Evolutionary conservation across 1,140 invertebrate genomes (phyloP), one percentile per base, ranked within the genome.

Genomic region (Archivesica marissinica): DNA sequence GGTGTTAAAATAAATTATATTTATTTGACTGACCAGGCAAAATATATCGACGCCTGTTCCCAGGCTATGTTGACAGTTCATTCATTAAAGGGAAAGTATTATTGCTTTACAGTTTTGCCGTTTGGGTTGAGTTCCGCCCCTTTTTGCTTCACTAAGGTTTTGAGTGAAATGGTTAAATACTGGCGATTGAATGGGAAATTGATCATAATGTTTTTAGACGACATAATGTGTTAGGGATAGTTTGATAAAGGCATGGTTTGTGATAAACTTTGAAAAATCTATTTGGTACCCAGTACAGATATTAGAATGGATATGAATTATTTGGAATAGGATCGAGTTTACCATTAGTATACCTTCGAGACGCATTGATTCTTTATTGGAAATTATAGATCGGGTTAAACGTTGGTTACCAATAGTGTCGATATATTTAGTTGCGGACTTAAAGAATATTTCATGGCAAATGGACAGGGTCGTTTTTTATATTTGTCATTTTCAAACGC

Each of bases 241-340:
- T 59, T 39, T 78, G 0, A 30, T 38, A 23, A 2, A 59, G 23
- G 52, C 52, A 4, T 25, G 75, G 17, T 61, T 78, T 78, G 35
- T 78, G 20, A 47, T 76, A 2, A 76, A 76, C 56, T 2, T 25
- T 54, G 47, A 76, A 76, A 76, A 54, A 56, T 76, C 72, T 1
- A 56, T 56, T 15, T 78, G 52, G 33, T 7, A 25, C 11, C 52
- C 75, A 15, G 35, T 78, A 23, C 54, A 59, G 20, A 4, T 2
- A 13, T 20, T 78, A 23, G 75, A 61, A 30, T 78, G 52, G 75
- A 59, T 61, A 41, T 52, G 72, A 17, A 17, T 75, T 2, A 1
- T 75, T 35, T 75, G 72, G 72, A 56, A 50, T 20, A 47, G 70
- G 47, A 2, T 3, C 15, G 17, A 72, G 25, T 72, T 72, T 44